Base-by-base conservation (phyloP, 2,113 vertebrate genomes). In the Eurypyga helias region DNA sequence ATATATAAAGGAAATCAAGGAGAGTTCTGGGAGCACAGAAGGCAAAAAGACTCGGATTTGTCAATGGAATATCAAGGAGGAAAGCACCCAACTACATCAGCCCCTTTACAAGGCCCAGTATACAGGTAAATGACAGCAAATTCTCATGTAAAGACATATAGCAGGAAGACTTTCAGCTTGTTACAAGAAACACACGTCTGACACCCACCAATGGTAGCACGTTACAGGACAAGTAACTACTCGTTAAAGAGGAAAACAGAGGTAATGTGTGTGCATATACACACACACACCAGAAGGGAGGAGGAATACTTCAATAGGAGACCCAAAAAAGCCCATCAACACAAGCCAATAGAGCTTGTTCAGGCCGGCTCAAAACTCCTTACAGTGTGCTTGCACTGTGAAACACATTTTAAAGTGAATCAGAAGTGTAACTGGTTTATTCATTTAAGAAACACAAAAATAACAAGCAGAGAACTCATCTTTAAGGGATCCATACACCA, bases 241-340 rank as follows among this genome's bases (percentile, higher is more conserved):
- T 79, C 62, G 36, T 16, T 72, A 57, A 57, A 96, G 25, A 25
- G 18, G 18, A 28, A 62, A 89, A 55, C 2, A 75, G 58, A 65
- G 11, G 25, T 48, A 64, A 48, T 0, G 36, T 43, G 52, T 33
- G 25, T 9, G 12, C 0, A 0, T 9, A 34, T 8, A 88, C 38
- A 61, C 0, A 4, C n/a, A 43, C 55, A 41, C 17, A n/a, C 24
- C 70, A 88, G 41, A 76, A 83, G 61, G 46, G 14, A 72, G 46
- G 1, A 51, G 28, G 11, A 65, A 62, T 21, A 34, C 45, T 94
- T 72, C 41, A 77, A 8, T 0, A 45, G 57, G 38, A 76, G 29
- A 76, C 36, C 20, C 5, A 23, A 64, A 89, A 70, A 61, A 18
- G 4, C n/a, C 33, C 31, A 65, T 19, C 49, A 52, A 67, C 16